Conservation (phyloP, 2,113 vertebrate genomes). For the Haliaeetus leucogaster region DNA sequence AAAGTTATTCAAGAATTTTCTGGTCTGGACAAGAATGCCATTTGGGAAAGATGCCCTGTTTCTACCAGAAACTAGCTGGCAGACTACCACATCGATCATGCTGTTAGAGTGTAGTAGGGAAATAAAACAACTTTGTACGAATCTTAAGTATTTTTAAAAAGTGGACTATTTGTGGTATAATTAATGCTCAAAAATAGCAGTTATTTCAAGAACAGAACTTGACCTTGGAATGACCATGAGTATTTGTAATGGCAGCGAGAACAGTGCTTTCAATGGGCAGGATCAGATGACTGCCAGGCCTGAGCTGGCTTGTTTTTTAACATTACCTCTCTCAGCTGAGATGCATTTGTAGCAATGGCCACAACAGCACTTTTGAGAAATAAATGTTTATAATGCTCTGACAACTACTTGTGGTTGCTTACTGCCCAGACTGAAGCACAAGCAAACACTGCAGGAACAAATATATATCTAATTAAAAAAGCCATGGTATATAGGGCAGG, state of each 20-base stretch:
- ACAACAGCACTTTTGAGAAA: not conserved
- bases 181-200: not conserved
- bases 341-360: not conserved
- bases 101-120: not conserved
- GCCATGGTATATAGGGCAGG: not conserved
- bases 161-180: not conserved
- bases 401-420: not conserved
- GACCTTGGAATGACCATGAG: not conserved
- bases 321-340: not conserved
- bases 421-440: not conserved
- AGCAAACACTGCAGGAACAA: slow-evolving; percentile 18
- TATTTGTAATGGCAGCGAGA: not conserved
- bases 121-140: not conserved
- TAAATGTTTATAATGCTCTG: not conserved
- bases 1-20: not conserved
- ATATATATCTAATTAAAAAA: slow-evolving; percentile 33
- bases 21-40: not conserved
- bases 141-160: not conserved
- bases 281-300: not conserved
- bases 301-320: not conserved
- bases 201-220: not conserved
- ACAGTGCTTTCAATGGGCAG: not conserved
- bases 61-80: not conserved
- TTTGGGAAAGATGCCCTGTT: not conserved
- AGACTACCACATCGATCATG: not conserved